phyloP scores from a whole-genome alignment of 2,888 invertebrate species.

The Tenthredo amoena region DNA sequence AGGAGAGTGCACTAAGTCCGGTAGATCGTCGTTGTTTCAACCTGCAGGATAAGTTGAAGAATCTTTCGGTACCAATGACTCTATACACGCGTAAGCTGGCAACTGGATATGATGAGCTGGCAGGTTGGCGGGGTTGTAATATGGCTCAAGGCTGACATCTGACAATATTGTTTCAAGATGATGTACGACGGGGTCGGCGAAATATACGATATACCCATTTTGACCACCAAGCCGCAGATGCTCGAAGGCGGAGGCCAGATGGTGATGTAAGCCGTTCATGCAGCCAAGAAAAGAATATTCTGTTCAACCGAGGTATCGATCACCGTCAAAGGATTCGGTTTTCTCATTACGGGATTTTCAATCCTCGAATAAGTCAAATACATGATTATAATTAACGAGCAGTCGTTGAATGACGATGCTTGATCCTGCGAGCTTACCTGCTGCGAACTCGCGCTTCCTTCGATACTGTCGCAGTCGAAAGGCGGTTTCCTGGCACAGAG shows the following conservation, averaged over 20 bases:
- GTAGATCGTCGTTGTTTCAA: neutral
- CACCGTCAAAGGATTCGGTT: neutral
- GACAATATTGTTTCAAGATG: conserved; percentile 1
- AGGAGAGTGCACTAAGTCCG: neutral
- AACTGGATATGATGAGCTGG: neutral
- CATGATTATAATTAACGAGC: neutral
- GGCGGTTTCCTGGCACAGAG: conserved; percentile 85
- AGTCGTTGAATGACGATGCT: neutral
- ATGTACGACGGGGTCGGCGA: neutral
- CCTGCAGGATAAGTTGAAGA: neutral
- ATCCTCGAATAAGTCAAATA: neutral
- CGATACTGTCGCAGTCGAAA: conserved; percentile 82
- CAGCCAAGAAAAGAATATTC: neutral
- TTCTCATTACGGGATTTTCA: neutral
- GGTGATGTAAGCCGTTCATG: neutral
- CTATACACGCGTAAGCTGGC: neutral
- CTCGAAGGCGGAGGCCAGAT: neutral
- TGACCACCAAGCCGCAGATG: neutral
- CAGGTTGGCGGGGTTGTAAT: neutral
- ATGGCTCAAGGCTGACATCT: neutral
- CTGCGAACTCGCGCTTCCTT: conserved; percentile 83
- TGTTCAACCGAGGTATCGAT: neutral
- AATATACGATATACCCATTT: neutral
- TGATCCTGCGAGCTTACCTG: conserved; percentile 79
- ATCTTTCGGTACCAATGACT: neutral